Evolutionary conservation across 2,797 vertebrate genomes (phyloP), one percentile per base, ranked within the genome.

Genomic region (Enteromius unitaeniatus): DNA sequence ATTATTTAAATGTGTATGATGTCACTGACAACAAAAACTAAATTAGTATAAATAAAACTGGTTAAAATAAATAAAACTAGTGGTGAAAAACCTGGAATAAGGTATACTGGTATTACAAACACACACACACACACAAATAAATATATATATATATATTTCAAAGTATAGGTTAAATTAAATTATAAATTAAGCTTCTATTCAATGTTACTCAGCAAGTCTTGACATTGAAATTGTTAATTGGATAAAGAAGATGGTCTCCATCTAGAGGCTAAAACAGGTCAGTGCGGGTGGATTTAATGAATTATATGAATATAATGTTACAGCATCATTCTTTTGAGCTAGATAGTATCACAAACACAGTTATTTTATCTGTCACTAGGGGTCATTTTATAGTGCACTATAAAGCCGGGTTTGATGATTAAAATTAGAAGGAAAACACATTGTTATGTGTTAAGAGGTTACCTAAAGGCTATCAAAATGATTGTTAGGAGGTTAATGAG

Each of bases 401-500:
- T 17, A 51, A 15, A 21, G 62, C 62, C 6, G 19, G 6, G 26
- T 40, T 40, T 79, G 64, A 55, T 51, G 67, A 37, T 10, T 2
- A 37, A 23, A 65, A 34, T 34, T 11, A 45, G 9, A n/a, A 37
- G 49, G 11, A 68, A 37, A 51, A 79, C 2, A 26, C 45, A 17
- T 23, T 47, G 21, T 23, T 21, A 40, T 55, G 78, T 28, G 4
- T 60, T 62, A 69, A 72, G 7, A 26, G 40, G 23, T 60, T 47
- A 4, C 34, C 21, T 58, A 34, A 49, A 81, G 55, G 69, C 31
- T 23, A 82, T 82, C 68, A 65, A 19, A 74, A 26, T 15, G 21
- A 14, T 58, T 13, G 77, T 77, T 69, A 83, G 34, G 2, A 51
- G 37, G 73, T 83, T 60, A 58, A 83, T 83, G 19, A 83, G 77